phyloP scores from a whole-genome alignment of 1,140 invertebrate genomes.

The Monochamus saltuarius region DNA sequence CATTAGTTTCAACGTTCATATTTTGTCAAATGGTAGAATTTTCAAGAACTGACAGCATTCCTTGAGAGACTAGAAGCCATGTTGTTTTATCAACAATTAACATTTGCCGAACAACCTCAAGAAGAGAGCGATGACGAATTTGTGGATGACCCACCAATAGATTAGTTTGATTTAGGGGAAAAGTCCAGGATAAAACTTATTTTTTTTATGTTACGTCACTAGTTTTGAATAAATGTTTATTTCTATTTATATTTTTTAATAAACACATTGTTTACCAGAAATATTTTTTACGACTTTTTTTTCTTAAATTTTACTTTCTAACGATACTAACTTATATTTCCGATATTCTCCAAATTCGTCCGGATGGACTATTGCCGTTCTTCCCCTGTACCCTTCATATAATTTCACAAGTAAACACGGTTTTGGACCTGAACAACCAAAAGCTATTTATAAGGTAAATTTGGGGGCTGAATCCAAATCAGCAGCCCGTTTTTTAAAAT shows the following conservation, averaged over 20 bases:
- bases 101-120: conserved; percentile 16
- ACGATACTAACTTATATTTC: too few species aligned
- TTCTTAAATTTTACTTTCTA: too few species aligned
- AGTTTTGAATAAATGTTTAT: conserved; percentile 2
- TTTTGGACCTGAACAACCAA: too few species aligned
- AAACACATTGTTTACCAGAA: conserved; percentile 7
- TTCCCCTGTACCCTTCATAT: too few species aligned
- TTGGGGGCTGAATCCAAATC: too few species aligned
- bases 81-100: conserved; percentile 12
- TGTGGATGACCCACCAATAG: conserved; percentile 19
- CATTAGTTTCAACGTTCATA: conserved; percentile 28
- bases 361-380: too few species aligned
- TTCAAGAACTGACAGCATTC: conserved; percentile 18
- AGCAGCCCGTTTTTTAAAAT: too few species aligned
- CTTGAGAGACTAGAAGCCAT: conserved; percentile 18
- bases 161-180: conserved; percentile 13
- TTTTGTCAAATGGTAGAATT: conserved; percentile 23
- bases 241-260: neutral
- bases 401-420: too few species aligned
- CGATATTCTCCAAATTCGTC: too few species aligned
- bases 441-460: too few species aligned
- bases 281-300: neutral
- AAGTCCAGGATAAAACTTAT: conserved; percentile 6
- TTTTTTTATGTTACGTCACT: conserved; percentile 8
- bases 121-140: conserved; percentile 20